Conservation (phyloP, 2,797 vertebrate species). For the Pseudomugil gertrudae region DNA sequence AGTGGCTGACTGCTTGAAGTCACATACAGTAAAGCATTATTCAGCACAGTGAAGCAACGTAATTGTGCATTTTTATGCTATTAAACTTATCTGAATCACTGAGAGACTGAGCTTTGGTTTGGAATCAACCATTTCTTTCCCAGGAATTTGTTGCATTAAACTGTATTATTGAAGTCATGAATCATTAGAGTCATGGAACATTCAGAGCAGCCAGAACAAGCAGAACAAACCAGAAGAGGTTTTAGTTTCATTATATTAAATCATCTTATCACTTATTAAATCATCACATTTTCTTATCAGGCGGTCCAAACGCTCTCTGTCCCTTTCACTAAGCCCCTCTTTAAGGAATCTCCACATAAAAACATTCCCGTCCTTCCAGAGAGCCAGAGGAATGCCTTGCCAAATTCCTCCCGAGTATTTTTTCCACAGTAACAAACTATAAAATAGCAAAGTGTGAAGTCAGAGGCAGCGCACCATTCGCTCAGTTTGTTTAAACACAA, state of each 20-base stretch:
- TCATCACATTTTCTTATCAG: constrained; percentile 12
- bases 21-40: background rate
- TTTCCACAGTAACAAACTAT: constrained; percentile 56
- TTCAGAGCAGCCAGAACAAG: background rate
- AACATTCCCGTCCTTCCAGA: constrained; percentile 63
- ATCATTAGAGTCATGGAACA: no score
- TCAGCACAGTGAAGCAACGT: background rate
- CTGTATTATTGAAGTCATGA: background rate
- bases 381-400: constrained; percentile 65
- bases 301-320: constrained; percentile 27
- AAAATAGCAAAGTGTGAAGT: constrained; percentile 71
- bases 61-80: background rate
- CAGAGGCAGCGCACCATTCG: constrained; percentile 58
- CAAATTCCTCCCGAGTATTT: constrained; percentile 78
- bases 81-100: background rate
- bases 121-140: background rate
- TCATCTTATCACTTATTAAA: background rate
- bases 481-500: constrained; percentile 44
- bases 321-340: constrained; percentile 59
- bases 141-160: background rate
- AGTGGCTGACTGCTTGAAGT: background rate
- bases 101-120: background rate
- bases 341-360: constrained; percentile 72
- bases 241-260: constrained; percentile 4
- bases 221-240: background rate